These are phyloP conservation scores for Phlogophora meticulosa DNA, from an alignment of 2,888 invertebrate genomes.

Conservation along the genomic window DNA sequence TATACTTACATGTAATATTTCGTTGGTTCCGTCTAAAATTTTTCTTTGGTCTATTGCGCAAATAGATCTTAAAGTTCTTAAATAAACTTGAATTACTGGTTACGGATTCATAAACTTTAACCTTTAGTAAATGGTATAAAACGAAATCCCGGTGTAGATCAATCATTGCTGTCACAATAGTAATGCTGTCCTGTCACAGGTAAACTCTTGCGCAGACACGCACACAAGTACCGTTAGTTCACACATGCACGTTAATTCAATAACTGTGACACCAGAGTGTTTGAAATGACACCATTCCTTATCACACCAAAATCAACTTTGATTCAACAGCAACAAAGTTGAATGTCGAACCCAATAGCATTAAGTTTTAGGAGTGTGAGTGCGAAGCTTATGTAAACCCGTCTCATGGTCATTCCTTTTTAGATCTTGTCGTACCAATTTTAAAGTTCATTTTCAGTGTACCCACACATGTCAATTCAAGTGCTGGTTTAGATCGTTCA, in stretches of 20 bases:
- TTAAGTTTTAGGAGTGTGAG: slow-evolving; percentile 45
- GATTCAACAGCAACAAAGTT: slow-evolving; percentile 22
- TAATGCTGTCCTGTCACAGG: slow-evolving; percentile 59
- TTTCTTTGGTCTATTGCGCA: neutral
- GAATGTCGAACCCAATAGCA: slow-evolving; percentile 41
- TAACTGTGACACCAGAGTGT: slow-evolving; percentile 65
- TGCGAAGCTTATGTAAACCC: slow-evolving; percentile 58
- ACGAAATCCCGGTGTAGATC: slow-evolving; percentile 56
- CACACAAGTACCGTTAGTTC: slow-evolving; percentile 72
- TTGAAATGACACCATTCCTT: slow-evolving; percentile 40
- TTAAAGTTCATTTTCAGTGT: slow-evolving; percentile 77
- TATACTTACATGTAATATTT: too few relatives aligned
- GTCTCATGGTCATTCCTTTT: slow-evolving; percentile 53
- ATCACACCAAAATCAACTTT: slow-evolving; percentile 59
- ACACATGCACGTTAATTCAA: slow-evolving; percentile 73
- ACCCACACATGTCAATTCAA: slow-evolving; percentile 50
- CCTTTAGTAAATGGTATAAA: slow-evolving; percentile 39
- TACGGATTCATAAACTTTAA: slow-evolving; percentile 34
- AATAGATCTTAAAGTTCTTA: neutral
- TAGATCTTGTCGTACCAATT: slow-evolving; percentile 65
- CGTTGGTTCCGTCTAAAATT: too few relatives aligned
- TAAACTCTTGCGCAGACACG: slow-evolving; percentile 65
- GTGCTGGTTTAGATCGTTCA: slow-evolving; percentile 34
- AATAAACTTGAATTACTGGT: neutral
- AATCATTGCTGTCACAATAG: slow-evolving; percentile 67